phyloP scores from a whole-genome alignment of 2,113 vertebrate species.

The Poecilia latipinna region DNA sequence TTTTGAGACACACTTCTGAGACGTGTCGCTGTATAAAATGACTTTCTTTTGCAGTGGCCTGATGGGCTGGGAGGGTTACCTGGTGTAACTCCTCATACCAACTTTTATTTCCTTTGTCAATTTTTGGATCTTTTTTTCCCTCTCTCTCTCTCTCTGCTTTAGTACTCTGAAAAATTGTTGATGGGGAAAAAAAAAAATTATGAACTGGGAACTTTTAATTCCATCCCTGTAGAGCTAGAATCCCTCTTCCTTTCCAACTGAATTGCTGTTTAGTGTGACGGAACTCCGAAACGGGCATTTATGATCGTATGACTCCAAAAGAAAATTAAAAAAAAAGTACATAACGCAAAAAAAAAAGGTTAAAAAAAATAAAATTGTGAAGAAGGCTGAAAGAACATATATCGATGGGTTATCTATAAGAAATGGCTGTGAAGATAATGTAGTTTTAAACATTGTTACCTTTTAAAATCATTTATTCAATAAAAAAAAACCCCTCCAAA shows the following conservation, averaged over 20 bases:
- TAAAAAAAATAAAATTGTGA: slow-evolving; percentile 50
- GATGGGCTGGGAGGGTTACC: slow-evolving; percentile 84
- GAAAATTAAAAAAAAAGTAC: slow-evolving; percentile 18
- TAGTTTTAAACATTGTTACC: slow-evolving; percentile 99
- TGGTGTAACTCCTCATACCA: slow-evolving; percentile 88
- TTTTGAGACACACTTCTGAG: slow-evolving; percentile 83
- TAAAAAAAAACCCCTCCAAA: slow-evolving; percentile 90
- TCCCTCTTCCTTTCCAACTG: slow-evolving; percentile 86
- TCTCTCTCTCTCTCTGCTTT: slow-evolving; percentile 69
- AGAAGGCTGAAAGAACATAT: slow-evolving; percentile 69
- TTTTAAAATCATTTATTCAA: slow-evolving; percentile 99
- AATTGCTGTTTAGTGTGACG: slow-evolving; percentile 95
- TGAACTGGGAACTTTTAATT: slow-evolving; percentile 69
- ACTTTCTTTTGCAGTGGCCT: slow-evolving; percentile 85
- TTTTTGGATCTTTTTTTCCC: slow-evolving; percentile 73
- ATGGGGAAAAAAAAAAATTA: slow-evolving; percentile 52
- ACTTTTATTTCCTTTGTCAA: slow-evolving; percentile 62
- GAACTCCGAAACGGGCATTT: slow-evolving; percentile 90
- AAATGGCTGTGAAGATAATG: slow-evolving; percentile 97
- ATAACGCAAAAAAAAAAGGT: slow-evolving; percentile 33
- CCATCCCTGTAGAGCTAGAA: slow-evolving; percentile 86
- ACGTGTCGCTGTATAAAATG: slow-evolving; percentile 86
- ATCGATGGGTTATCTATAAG: slow-evolving; percentile 90
- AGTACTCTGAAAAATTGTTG: slow-evolving; percentile 83
- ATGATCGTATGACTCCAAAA: slow-evolving; percentile 83